phyloP scores from a whole-genome alignment of 2,113 vertebrate species.

The Symphodus melops region DNA sequence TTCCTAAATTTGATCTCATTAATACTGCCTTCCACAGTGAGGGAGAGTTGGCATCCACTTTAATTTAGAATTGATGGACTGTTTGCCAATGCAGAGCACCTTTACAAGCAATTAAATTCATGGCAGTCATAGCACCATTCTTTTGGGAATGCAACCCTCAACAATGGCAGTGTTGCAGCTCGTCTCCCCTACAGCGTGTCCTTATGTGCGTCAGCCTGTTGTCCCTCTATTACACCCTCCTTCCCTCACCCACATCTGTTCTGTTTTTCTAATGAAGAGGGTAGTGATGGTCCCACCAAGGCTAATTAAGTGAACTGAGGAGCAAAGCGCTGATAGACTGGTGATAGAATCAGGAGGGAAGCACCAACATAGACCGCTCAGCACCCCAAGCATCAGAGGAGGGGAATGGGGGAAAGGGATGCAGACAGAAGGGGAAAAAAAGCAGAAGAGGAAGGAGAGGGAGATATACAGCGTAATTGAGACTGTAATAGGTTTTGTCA shows the following conservation, averaged over 20 bases:
- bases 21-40: background rate
- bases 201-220: conserved; percentile 12
- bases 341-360: conserved; percentile 39
- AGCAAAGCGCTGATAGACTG: conserved; percentile 38
- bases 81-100: background rate
- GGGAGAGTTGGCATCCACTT: background rate
- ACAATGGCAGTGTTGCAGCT: background rate
- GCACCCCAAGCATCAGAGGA: conserved; percentile 27
- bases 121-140: background rate
- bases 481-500: conserved; percentile 83
- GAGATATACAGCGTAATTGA: conserved; percentile 75
- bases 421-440: conserved; percentile 15
- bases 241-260: conserved; percentile 46
- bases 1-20: no score
- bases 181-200: conserved; percentile 1
- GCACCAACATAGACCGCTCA: background rate
- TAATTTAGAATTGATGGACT: background rate
- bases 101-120: background rate
- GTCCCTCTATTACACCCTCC: conserved; percentile 23
- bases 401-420: background rate
- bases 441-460: conserved; percentile 8
- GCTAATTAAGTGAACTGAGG: conserved; percentile 58
- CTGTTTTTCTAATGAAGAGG: conserved; percentile 45
- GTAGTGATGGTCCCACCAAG: conserved; percentile 52
- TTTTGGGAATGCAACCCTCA: background rate